Evolutionary conservation across 2,888 invertebrate species (phyloP), one percentile per base, ranked within the genome.

Genomic region (Blastobasis lacticolella): DNA sequence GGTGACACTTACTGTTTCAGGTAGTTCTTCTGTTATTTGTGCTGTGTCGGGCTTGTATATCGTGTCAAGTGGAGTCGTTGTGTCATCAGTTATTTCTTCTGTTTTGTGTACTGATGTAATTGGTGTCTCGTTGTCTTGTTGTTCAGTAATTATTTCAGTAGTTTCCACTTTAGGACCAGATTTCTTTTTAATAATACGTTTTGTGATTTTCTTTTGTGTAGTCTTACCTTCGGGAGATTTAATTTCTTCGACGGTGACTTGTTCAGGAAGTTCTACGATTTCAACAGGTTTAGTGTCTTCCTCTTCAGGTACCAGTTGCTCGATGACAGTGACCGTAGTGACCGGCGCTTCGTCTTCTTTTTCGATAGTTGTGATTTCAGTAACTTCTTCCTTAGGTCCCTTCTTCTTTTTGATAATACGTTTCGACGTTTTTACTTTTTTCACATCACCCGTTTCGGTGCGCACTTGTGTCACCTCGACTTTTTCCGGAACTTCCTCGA

Each of bases 51-150:
- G 53, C 55, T 43, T 47, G 4, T 49, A 37, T 46, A 44, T 42
- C 5, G 50, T 44, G 49, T 4, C 10, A 23, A 62, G 56, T 43
- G 57, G 62, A 49, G 57, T 59, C 7, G 47, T 46, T 6, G 62
- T 61, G 43, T 71, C 68, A n/a, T 69, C 63, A 61, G 61, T 54
- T 50, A 74, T 55, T 59, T 77, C 62, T 45, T 78, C 79, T 41
- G 56, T 56, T 49, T 74, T 72, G 57, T 71, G 64, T 51, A 66
- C 59, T 3, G 58, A 53, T 5, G 71, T 62, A 36, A 70, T 68
- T 0, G 59, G 59, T 52, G 43, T 44, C 46, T 45, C 23, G 0
- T 57, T 55, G 68, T 54, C 59, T 37, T 45, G 47, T n/a, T 61
- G 53, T 51, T 61, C 56, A 9, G 57, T 50, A 10, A 56, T 46